These are phyloP conservation scores for Pristiophorus japonicus DNA, from an alignment of 2,113 vertebrate genomes.

Conservation along the genomic window DNA sequence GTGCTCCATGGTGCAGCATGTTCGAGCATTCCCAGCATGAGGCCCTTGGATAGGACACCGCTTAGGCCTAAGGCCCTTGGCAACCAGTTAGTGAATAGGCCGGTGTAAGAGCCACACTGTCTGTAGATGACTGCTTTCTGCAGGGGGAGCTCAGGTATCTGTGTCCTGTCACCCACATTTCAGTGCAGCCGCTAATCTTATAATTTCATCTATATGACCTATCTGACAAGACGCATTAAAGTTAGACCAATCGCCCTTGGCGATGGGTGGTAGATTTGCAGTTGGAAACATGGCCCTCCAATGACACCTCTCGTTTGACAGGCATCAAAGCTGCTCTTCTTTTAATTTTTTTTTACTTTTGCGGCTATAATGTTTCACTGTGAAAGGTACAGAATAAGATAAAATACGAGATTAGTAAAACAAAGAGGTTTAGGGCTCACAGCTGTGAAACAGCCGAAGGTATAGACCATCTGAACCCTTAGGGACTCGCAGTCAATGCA, in stretches of 20 bases:
- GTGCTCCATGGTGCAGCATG: not conserved
- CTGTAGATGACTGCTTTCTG: not conserved
- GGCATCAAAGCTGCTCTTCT: constrained; percentile 14
- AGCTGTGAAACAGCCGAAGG: not conserved
- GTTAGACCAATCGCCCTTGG: constrained; percentile 1
- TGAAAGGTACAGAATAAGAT: constrained; percentile 14
- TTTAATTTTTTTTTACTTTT: not conserved
- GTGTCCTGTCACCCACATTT: not conserved
- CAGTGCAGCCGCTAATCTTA: constrained; percentile 21
- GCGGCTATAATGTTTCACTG: constrained; percentile 28
- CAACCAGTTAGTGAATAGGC: not conserved
- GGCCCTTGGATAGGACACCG: not conserved
- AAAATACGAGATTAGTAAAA: constrained; percentile 27
- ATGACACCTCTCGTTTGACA: constrained; percentile 8
- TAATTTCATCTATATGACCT: constrained; percentile 27
- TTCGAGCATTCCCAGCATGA: not conserved
- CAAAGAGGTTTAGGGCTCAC: not conserved
- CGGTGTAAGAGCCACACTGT: not conserved
- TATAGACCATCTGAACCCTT: not conserved
- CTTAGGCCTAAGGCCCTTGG: not conserved
- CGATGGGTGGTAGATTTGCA: not conserved
- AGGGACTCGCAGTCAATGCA: not conserved
- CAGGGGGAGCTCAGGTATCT: not conserved
- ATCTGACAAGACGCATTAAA: constrained; percentile 25
- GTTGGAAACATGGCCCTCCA: not conserved